Conservation (phyloP, 2,888 invertebrate species). For the Pyrocoelia pectoralis region DNA sequence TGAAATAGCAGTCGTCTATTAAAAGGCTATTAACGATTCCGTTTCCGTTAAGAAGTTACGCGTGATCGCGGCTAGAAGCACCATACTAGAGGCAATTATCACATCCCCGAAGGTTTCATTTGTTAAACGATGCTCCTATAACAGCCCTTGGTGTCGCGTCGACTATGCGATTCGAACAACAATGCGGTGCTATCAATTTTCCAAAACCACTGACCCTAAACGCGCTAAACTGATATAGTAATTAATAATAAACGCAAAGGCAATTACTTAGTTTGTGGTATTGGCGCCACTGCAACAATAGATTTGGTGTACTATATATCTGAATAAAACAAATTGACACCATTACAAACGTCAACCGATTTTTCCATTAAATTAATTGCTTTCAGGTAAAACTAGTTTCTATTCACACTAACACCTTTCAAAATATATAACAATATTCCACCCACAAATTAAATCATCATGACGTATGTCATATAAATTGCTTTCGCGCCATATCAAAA, state of each 20-base stretch:
- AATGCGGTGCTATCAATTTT: constrained; percentile 46
- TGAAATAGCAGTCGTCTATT: constrained; percentile 46
- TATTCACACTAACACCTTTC: not conserved
- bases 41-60: constrained; percentile 42
- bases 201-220: constrained; percentile 41
- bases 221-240: constrained; percentile 53
- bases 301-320: constrained; percentile 14
- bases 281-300: constrained; percentile 44
- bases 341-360: not conserved
- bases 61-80: constrained; percentile 41
- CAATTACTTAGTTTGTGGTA: constrained; percentile 52
- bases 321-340: constrained; percentile 12
- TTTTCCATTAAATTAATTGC: constrained; percentile 9
- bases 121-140: constrained; percentile 44
- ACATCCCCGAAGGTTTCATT: constrained; percentile 42
- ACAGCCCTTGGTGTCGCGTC: constrained; percentile 34
- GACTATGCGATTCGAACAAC: constrained; percentile 41
- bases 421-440: not conserved
- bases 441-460: too few relatives aligned
- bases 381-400: not conserved
- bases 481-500: too few relatives aligned
- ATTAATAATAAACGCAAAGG: constrained; percentile 56
- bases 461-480: too few relatives aligned
- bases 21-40: constrained; percentile 54
- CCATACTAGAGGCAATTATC: constrained; percentile 42